Base-by-base conservation (phyloP, 2,797 vertebrate species). In the Epinephelus awoara region DNA sequence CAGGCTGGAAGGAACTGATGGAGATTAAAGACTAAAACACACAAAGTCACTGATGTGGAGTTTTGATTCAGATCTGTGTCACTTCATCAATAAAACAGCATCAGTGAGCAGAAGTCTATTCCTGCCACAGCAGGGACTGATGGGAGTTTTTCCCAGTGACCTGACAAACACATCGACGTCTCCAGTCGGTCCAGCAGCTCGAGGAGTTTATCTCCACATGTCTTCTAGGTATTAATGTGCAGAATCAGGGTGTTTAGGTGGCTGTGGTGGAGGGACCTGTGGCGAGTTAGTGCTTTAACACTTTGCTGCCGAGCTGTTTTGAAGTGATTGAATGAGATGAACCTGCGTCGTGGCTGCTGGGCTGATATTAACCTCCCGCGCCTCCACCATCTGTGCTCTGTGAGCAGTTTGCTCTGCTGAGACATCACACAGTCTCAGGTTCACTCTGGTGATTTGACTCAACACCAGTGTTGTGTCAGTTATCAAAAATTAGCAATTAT, bases 51-150 rank as follows among this genome's bases (percentile, higher is more conserved):
- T 12, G 44, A 47, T 47, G 44, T 40, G 34, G 1, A 27, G 61
- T 63, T 52, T 21, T 40, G 4, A 54, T 17, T 25, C 38, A 54
- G 50, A 55, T 67, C 65, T 55, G 66, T 44, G 51, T 55, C 51
- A 10, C 51, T 52, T 67, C 66, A 68, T 44, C 23, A 68, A 67
- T 55, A 55, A 67, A 19, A 55, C 65, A 38, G 6, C 29, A 21
- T 27, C 3, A 27, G 14, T 40, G 59, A 44, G 40, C n/a, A 10
- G 40, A 42, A 17, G 34, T 66, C 47, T 51, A 40, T 51, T 66
- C 23, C 49, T 66, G 63, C 63, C 19, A 0, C 47, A 51, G 19
- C 1, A 34, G 12, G 18, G 47, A 21, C 63, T 50, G 7, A 13
- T 15, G 38, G 63, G 63, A 51, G 18, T 14, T 50, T 38, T 6